Evolutionary conservation across 1,140 invertebrate species (phyloP), one percentile per base, ranked within the genome.

Genomic region (Bursaphelenchus mucronatus): DNA sequence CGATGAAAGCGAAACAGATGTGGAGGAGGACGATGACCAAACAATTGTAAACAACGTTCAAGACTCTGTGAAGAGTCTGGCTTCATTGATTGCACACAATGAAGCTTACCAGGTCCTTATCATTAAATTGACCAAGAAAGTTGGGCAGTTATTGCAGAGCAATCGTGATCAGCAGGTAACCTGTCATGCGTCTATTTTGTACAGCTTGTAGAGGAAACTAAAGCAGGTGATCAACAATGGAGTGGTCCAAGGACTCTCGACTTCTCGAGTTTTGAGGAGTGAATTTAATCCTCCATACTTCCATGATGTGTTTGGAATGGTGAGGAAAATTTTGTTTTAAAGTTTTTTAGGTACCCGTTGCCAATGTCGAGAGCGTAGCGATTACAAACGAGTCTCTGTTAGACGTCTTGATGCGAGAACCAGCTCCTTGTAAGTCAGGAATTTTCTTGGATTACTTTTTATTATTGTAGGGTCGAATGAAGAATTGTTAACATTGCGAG

Each of bases 281-380:
- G 15, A 44, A 39, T 59, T 59, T 44, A 44, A 44, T 13, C 57
- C 57, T 45, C 57, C 57, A 13, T 59, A 59, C 40, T 15, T 59
- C 40, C 41, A 59, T n/a, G 57, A 59, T 50, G 40, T 19, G 13
- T 17, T 15, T 39, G 40, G 40, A 30, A 59, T 59, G 57, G 57
- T 59, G 21, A 45, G 53, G 13, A 21, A 11, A 11, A 41, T 50
- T 39, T 1, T 17, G 11, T 11, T 3, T 11, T 13, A 3, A 15
- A 11, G 13, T 44, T n/a, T n/a, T 59, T 59, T 50, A 59, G 57
- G 40, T 59, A n/a, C 40, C 57, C 30, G 57, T 13, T n/a, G 13
- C 30, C 19, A 59, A 59, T 50, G 57, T 44, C 11, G 57, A 59
- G 15, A 44, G 40, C 13, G 11, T n/a, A 3, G 21, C 13, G 52